These are phyloP conservation scores for Cephus pulcher DNA, from an alignment of 2,888 invertebrate species.

Conservation along the genomic window DNA sequence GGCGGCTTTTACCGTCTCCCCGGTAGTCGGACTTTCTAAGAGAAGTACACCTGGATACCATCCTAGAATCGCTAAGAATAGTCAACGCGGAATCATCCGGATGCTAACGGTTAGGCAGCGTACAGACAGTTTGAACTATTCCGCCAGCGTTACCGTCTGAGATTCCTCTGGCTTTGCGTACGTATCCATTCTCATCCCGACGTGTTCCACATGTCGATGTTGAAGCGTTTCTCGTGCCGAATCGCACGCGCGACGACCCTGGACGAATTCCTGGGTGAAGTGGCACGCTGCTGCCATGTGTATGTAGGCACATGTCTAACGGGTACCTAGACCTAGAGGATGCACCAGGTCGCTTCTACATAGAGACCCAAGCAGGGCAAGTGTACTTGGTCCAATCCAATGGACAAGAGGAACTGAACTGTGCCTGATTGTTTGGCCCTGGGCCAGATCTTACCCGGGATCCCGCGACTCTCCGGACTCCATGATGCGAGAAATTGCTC, in stretches of 20 bases:
- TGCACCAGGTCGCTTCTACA: not conserved
- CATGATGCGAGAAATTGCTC: not conserved
- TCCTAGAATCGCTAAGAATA: slow-evolving; percentile 26
- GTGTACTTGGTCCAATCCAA: not conserved
- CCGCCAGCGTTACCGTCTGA: not conserved
- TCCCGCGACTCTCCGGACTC: not conserved
- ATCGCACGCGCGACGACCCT: not conserved
- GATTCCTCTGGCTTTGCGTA: not conserved
- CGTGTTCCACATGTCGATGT: not conserved
- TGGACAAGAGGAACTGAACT: not conserved
- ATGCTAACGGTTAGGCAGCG: slow-evolving; percentile 13
- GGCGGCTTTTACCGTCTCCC: not conserved
- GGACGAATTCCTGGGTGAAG: not conserved
- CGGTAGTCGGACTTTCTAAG: not conserved
- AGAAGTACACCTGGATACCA: not conserved
- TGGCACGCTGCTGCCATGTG: not conserved
- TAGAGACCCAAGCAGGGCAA: not conserved
- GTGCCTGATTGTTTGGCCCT: not conserved
- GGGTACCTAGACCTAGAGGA: not conserved
- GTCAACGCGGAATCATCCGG: slow-evolving; percentile 22
- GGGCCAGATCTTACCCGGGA: not conserved
- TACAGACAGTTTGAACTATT: not conserved
- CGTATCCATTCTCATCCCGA: not conserved
- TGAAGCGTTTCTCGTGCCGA: not conserved
- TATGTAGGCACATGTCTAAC: not conserved